A percentile compares a stretch with the other conserved stretches of the same genome.
phyloP scores from a whole-genome alignment of 2,113 vertebrate species.

The Pteruthius melanotis region DNA sequence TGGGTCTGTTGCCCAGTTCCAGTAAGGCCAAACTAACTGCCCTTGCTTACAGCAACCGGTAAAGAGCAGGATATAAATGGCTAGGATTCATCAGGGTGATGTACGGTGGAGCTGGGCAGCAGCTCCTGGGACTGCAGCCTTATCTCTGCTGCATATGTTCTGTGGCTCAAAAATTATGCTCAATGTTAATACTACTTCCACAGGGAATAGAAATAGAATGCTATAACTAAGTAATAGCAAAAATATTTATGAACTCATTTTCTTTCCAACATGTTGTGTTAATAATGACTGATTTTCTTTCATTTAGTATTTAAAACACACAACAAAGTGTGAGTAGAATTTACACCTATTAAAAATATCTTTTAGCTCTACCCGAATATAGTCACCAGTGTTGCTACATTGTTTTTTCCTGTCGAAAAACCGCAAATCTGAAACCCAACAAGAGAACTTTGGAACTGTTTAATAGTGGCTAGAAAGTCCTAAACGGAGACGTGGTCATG shows the following conservation, averaged over 20 bases:
- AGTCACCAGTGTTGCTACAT: neutral
- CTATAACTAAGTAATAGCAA: neutral
- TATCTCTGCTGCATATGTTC: neutral
- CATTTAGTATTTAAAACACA: constrained; percentile 9
- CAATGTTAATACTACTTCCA: neutral
- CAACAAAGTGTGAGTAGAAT: neutral
- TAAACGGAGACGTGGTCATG: neutral
- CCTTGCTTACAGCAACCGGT: constrained; percentile 13
- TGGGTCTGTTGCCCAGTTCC: constrained; percentile 7
- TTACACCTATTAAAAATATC: neutral
- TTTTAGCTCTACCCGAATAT: neutral
- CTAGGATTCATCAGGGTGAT: constrained; percentile 10
- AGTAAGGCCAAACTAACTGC: constrained; percentile 14
- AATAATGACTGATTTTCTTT: constrained; percentile 8
- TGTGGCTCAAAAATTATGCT: constrained; percentile 13
- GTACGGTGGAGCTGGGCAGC: neutral
- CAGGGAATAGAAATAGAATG: neutral
- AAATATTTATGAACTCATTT: constrained; percentile 37
- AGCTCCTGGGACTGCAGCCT: neutral
- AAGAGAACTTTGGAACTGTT: neutral
- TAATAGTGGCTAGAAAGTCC: neutral
- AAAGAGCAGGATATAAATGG: neutral
- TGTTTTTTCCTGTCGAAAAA: neutral
- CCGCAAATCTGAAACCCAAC: neutral
- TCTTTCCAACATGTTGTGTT: neutral